These are phyloP conservation scores for Zosterops pallidus DNA, from an alignment of 2,113 vertebrate species.

Conservation along the genomic window DNA sequence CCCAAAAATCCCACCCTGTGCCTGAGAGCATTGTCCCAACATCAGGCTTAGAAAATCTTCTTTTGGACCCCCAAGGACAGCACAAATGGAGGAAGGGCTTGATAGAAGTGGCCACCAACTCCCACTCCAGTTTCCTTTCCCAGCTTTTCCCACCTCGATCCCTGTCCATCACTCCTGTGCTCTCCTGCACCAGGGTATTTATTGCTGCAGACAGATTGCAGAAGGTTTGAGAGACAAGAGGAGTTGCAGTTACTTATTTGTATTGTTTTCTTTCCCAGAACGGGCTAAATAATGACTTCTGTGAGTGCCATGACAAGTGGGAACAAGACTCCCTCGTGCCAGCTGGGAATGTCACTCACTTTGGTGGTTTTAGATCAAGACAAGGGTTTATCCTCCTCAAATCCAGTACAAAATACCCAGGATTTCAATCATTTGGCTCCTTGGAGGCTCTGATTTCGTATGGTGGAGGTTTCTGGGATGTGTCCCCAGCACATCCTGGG, in stretches of 20 bases:
- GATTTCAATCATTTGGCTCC: background rate
- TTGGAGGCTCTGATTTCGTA: background rate
- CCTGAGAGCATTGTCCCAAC: background rate
- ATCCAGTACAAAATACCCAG: background rate
- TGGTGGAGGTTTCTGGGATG: background rate
- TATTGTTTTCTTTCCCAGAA: conserved; percentile 53
- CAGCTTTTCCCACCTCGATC: background rate
- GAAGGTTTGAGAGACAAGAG: conserved; percentile 38
- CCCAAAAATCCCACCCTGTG: background rate
- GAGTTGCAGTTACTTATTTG: conserved; percentile 60
- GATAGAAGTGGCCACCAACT: background rate
- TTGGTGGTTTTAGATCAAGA: background rate
- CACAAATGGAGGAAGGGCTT: background rate
- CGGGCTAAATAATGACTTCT: conserved; percentile 48
- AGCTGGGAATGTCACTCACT: background rate
- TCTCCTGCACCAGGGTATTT: conserved; percentile 3
- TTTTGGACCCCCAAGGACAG: background rate
- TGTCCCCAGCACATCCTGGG: accelerated
- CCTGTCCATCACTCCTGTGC: background rate
- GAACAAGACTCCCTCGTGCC: conserved; percentile 13
- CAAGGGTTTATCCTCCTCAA: background rate
- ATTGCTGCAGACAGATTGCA: conserved; percentile 22
- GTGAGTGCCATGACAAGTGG: background rate
- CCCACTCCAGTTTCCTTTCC: background rate
- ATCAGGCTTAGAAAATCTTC: background rate